These are phyloP conservation scores for Andrena minutula DNA, from an alignment of 2,888 invertebrate genomes.

Conservation along the genomic window DNA sequence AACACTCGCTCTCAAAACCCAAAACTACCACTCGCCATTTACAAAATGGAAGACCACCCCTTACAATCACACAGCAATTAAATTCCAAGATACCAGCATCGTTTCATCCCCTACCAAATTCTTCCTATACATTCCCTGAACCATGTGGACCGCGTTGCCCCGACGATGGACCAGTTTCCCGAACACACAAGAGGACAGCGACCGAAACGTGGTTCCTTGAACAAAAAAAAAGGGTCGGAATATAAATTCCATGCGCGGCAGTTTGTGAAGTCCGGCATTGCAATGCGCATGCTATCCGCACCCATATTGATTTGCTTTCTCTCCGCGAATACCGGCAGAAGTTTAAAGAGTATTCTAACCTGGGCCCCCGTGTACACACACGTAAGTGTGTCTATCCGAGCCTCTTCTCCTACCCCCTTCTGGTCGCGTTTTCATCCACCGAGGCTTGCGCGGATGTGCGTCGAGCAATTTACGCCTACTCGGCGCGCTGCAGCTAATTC, in stretches of 20 bases:
- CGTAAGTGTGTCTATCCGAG: slow-evolving; percentile 29
- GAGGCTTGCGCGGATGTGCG: slow-evolving; percentile 57
- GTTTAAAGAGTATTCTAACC: slow-evolving; percentile 68
- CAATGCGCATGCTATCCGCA: slow-evolving; percentile 81
- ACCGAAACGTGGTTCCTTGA: slow-evolving; percentile 21
- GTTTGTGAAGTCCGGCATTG: slow-evolving; percentile 73
- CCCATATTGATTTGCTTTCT: slow-evolving; percentile 80
- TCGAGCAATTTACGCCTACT: slow-evolving; percentile 71
- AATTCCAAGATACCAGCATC: not conserved
- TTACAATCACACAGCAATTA: no score
- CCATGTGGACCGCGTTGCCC: not conserved
- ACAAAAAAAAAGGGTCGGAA: slow-evolving; percentile 50
- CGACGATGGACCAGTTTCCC: not conserved
- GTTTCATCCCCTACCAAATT: not conserved
- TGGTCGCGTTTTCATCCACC: slow-evolving; percentile 30
- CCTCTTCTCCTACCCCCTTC: slow-evolving; percentile 5
- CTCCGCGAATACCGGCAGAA: slow-evolving; percentile 62
- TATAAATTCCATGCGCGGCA: slow-evolving; percentile 75
- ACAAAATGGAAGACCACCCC: no score
- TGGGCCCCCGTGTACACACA: slow-evolving; percentile 31
- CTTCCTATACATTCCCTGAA: not conserved
- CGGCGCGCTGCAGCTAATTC: slow-evolving; percentile 66
- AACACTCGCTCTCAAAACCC: no score
- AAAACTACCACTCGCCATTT: no score
- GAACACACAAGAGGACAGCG: slow-evolving; percentile 19